These are phyloP conservation scores for Triplophysa rosa DNA, from an alignment of 2,113 vertebrate genomes.

Conservation along the genomic window DNA sequence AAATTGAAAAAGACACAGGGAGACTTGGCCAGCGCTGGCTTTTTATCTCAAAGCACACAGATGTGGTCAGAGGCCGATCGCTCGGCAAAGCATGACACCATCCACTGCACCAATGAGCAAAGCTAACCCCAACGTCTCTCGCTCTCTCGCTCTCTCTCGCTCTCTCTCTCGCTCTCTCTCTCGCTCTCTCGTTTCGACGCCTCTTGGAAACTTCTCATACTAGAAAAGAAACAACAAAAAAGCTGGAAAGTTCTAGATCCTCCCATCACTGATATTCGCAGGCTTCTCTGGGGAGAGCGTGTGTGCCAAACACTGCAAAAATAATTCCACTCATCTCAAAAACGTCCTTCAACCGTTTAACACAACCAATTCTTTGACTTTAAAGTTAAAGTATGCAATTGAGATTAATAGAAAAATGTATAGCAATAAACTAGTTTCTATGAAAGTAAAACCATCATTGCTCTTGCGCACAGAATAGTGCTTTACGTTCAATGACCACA, in stretches of 20 bases:
- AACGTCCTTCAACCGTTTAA: not conserved
- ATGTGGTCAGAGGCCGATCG: not conserved
- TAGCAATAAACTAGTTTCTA: too few species aligned
- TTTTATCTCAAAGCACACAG: not conserved
- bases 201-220: conserved; percentile 10
- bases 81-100: conserved; percentile 5
- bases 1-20: not conserved
- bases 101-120: not conserved
- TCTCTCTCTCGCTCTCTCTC: not conserved
- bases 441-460: not conserved
- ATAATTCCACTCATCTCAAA: conserved; percentile 26
- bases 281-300: conserved; percentile 12
- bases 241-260: conserved; percentile 30
- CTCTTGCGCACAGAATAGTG: too few species aligned
- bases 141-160: not conserved
- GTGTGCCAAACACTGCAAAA: conserved; percentile 35
- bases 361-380: not conserved
- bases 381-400: too few species aligned
- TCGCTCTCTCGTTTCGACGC: not conserved
- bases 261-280: conserved; percentile 21
- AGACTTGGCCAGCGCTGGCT: not conserved
- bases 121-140: conserved; percentile 1
- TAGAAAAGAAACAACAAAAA: conserved; percentile 24
- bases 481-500: not conserved
- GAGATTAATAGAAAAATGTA: too few species aligned